phyloP scores from a whole-genome alignment of 1,140 invertebrate species.

The Drosophila varians region DNA sequence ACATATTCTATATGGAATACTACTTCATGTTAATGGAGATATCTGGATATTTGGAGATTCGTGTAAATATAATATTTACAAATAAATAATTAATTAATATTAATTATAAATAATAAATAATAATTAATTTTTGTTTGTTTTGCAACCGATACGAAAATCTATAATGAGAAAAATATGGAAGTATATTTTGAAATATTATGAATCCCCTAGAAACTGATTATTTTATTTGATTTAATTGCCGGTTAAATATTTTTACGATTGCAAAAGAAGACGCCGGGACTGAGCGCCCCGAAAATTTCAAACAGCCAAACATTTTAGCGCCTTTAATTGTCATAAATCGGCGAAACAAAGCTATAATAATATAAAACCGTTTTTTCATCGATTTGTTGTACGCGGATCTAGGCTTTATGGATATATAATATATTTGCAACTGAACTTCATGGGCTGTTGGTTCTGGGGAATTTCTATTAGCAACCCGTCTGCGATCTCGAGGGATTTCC shows the following conservation, averaged over 20 bases:
- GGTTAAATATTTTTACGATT: slow-evolving; percentile 50
- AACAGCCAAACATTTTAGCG: slow-evolving; percentile 77
- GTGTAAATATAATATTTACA: no score
- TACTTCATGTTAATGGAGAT: no score
- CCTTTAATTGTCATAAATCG: slow-evolving; percentile 70
- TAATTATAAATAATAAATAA: no score
- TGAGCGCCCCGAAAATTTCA: slow-evolving; percentile 61
- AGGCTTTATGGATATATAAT: slow-evolving; percentile 8
- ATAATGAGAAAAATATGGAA: no score
- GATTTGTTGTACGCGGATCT: slow-evolving; percentile 6
- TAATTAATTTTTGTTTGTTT: no score
- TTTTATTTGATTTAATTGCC: slow-evolving; percentile 10
- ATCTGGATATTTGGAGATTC: no score
- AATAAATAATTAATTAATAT: no score
- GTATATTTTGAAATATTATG: no score
- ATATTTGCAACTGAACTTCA: slow-evolving; percentile 27
- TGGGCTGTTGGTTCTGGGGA: slow-evolving; percentile 28
- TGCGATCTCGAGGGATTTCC: slow-evolving; percentile 14
- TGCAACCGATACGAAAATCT: no score
- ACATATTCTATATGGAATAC: no score
- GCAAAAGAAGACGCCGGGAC: slow-evolving; percentile 27
- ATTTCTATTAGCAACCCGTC: slow-evolving; percentile 58
- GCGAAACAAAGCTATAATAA: background rate
- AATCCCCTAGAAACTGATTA: background rate
- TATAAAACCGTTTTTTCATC: background rate